A percentile compares a stretch with the other conserved stretches of the same genome.
Conservation (phyloP, 2,113 vertebrate species). For the Archilochus colubris region DNA sequence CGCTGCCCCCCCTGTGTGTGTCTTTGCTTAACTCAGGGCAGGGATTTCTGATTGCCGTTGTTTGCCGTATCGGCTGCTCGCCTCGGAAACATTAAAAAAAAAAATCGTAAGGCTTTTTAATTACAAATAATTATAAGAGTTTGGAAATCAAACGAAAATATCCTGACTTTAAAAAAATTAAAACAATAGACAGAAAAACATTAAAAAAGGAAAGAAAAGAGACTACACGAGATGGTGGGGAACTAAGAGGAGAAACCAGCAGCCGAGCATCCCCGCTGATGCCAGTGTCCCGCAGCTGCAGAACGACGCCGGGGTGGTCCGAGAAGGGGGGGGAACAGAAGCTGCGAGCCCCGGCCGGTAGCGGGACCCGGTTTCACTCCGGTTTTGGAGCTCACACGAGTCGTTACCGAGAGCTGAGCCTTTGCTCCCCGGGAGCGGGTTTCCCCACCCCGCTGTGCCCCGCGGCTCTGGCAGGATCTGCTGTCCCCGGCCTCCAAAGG, state of each 20-base stretch:
- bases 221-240: accelerated
- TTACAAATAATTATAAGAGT: background rate
- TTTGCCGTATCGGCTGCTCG: background rate
- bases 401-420: background rate
- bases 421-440: accelerated
- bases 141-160: background rate
- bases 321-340: too few relatives aligned
- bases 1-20: background rate
- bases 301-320: background rate
- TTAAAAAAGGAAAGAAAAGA: background rate
- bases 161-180: background rate
- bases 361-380: background rate
- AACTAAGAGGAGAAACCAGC: accelerated
- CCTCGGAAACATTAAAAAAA: background rate
- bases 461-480: background rate
- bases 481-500: background rate
- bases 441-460: accelerated
- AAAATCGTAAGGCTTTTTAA: background rate
- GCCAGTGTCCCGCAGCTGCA: background rate
- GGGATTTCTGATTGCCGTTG: background rate
- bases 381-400: background rate
- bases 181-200: too few relatives aligned
- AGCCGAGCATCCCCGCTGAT: background rate
- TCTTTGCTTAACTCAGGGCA: background rate
- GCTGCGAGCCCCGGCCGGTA: background rate